Evolutionary conservation across 2,797 vertebrate genomes (phyloP), one percentile per base, ranked within the genome.

Genomic region (Megalops cyprinoides): DNA sequence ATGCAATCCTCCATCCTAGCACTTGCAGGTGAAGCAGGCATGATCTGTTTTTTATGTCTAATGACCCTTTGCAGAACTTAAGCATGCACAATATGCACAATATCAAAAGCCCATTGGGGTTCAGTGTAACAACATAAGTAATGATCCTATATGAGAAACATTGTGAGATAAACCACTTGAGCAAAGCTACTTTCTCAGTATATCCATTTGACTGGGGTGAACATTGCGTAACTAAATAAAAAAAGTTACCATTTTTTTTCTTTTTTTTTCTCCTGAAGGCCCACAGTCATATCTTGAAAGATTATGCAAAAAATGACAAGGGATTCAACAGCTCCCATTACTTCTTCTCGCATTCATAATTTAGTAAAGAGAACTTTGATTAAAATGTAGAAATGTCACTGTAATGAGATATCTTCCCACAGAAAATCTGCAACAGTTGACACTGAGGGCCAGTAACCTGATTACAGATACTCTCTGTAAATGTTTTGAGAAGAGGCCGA

Each of bases 331-430:
- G 79, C 79, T 81, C 78, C 82, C 75, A 86, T 88, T 86, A 82
- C 39, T 85, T 25, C 78, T 76, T 86, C 79, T 84, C 77, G 78
- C 65, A 85, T 86, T 84, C 82, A 85, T 87, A 74, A 85, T 83
- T 86, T 78, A 87, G 77, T 10, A 79, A 80, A 81, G 74, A 84
- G 82, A 81, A 81, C 78, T 86, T 84, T 86, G 85, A 83, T 87
- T 85, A 86, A 83, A 81, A 85, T 73, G 79, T 18, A 81, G 31
- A 67, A 65, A 80, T 79, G 53, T 62, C 74, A 81, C 60, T 25
- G 77, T 86, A 86, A 83, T 85, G 75, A 81, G 84, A 80, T 81
- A 44, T 44, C 37, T 18, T 42, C 37, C 18, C n/a, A 9, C 39
- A 42, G 37, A 42, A 23, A 71, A 71, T 71, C n/a, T 44, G 37